phyloP scores from a whole-genome alignment of 2,113 vertebrate genomes.

The Formicarius rufipectus region DNA sequence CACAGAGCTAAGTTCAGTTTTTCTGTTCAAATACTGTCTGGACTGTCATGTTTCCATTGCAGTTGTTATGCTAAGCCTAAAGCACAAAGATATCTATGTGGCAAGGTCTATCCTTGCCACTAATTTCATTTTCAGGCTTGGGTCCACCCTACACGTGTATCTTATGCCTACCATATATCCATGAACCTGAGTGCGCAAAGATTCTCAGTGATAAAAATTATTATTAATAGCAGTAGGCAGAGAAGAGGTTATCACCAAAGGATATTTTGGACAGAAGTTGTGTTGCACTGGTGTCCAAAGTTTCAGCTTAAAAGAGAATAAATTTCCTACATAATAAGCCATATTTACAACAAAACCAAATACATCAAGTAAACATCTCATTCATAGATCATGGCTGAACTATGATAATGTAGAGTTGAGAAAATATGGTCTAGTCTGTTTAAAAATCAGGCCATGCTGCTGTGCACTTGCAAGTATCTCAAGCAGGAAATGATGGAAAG shows the following conservation, averaged over 20 bases:
- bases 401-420: not conserved
- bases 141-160: accelerated
- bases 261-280: not conserved
- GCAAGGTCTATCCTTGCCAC: not conserved
- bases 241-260: not conserved
- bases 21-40: not conserved
- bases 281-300: not conserved
- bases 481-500: conserved; percentile 52
- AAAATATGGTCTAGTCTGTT: conserved; percentile 18
- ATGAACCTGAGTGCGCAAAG: not conserved
- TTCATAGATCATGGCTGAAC: not conserved
- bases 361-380: not conserved
- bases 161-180: not conserved
- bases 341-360: not conserved
- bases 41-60: not conserved
- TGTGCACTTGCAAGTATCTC: not conserved
- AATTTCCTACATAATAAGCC: not conserved
- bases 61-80: not conserved
- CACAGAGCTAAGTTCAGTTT: not conserved
- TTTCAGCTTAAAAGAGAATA: not conserved
- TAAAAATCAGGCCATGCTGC: conserved; percentile 44
- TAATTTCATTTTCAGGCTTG: not conserved
- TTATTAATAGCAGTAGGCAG: not conserved
- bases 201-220: not conserved
- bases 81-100: not conserved